Conservation (phyloP, 2,113 vertebrate genomes). For the Delphinus delphis region DNA sequence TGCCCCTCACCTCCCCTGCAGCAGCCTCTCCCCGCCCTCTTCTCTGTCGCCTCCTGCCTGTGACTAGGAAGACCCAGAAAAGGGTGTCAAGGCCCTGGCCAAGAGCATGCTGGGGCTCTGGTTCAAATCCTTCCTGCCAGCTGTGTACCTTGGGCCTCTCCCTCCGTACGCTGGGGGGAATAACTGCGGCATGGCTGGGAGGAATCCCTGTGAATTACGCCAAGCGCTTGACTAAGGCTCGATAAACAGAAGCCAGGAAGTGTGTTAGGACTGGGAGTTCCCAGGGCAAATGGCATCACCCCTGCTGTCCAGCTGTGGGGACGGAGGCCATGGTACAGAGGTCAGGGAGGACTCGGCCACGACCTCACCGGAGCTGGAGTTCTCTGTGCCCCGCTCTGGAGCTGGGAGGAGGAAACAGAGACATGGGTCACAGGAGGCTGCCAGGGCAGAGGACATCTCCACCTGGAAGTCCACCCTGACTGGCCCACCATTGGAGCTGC, state of each 20-base stretch:
- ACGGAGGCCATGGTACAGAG: not conserved
- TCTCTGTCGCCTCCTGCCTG: not conserved
- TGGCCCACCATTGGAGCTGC: not conserved
- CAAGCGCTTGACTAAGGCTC: not conserved
- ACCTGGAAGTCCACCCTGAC: not conserved
- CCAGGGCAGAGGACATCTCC: not conserved
- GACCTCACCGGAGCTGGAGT: not conserved
- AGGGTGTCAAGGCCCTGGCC: not conserved
- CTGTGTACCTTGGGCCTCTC: not conserved
- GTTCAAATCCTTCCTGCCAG: not conserved
- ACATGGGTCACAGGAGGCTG: not conserved
- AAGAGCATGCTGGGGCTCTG: fast-evolving
- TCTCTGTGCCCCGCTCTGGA: not conserved
- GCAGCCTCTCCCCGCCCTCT: not conserved
- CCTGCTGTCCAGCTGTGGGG: not conserved
- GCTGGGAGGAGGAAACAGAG: not conserved
- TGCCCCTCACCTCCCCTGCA: too few species aligned
- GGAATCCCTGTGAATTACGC: not conserved
- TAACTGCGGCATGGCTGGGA: not conserved
- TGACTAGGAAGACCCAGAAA: not conserved
- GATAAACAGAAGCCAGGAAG: not conserved
- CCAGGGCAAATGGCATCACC: not conserved
- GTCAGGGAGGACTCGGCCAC: not conserved
- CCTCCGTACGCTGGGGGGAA: too few species aligned
- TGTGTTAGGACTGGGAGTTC: too few species aligned